Conservation (phyloP, 2,797 vertebrate genomes). For the Denticeps clupeoides region DNA sequence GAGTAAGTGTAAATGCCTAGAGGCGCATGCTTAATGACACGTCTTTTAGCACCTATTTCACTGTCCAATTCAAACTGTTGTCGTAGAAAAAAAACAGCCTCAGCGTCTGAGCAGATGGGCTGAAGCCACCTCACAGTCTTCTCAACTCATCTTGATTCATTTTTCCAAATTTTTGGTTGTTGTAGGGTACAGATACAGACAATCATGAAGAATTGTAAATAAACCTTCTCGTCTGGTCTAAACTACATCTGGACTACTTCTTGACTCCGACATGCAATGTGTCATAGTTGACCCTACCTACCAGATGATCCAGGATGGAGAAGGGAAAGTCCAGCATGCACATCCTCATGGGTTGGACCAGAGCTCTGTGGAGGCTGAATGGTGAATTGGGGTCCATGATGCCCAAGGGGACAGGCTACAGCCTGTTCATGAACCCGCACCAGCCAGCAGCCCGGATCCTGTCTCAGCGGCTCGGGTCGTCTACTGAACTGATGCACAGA, state of each 20-base stretch:
- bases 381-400: constrained; percentile 49
- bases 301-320: constrained; percentile 46
- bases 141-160: no score
- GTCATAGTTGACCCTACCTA: constrained; percentile 44
- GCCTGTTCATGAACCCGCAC: no score
- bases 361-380: constrained; percentile 55
- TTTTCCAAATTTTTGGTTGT: no score
- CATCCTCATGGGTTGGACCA: constrained; percentile 51
- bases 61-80: constrained; percentile 2
- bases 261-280: no score
- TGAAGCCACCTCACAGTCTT: no score
- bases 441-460: no score
- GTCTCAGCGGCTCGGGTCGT: no score
- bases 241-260: no score
- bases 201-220: not conserved
- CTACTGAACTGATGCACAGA: no score
- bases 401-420: not conserved
- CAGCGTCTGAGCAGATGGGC: not conserved
- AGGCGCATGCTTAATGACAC: not conserved
- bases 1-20: not conserved
- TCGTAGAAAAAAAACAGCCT: not conserved
- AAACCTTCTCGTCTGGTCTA: no score
- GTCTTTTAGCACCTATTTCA: not conserved
- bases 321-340: constrained; percentile 54
- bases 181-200: not conserved